Evolutionary conservation across 2,113 vertebrate genomes (phyloP).

Genomic region (Laticauda laticaudata): DNA sequence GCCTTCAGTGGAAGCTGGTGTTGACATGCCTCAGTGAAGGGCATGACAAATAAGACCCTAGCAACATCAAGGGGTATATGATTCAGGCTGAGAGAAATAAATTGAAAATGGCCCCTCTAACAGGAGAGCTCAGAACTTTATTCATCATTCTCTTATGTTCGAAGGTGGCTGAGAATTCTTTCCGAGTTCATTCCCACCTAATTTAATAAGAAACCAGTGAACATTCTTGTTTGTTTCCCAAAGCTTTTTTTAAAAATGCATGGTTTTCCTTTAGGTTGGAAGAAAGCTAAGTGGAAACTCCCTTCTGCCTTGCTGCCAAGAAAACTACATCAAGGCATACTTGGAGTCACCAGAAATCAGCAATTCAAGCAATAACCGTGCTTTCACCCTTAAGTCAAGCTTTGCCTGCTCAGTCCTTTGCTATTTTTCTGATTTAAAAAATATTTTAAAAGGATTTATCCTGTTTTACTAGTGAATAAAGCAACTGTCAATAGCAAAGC

Average conservation of each 20-base stretch:
- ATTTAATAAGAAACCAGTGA: neutral
- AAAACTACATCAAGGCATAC: neutral
- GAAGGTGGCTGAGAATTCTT: neutral
- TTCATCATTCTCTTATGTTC: neutral
- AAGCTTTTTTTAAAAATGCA: neutral
- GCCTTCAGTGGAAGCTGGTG: neutral
- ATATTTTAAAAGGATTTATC: neutral
- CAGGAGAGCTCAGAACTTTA: neutral
- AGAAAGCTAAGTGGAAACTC: neutral
- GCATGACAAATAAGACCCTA: constrained; percentile 19
- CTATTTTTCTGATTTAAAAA: neutral
- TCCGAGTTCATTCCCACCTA: neutral
- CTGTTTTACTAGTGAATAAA: neutral
- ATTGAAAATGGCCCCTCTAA: neutral
- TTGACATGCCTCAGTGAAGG: constrained; percentile 2
- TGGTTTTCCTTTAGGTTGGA: neutral
- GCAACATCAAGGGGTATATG: constrained; percentile 13
- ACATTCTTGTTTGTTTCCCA: neutral
- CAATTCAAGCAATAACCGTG: neutral
- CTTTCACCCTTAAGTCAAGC: neutral
- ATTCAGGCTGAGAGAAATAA: neutral
- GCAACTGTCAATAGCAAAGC: neutral
- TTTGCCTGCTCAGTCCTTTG: neutral
- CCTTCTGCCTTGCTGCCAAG: neutral
- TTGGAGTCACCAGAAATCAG: neutral